These are phyloP conservation scores for Anguilla megastoma DNA, from an alignment of 2,797 vertebrate genomes.

Conservation along the genomic window DNA sequence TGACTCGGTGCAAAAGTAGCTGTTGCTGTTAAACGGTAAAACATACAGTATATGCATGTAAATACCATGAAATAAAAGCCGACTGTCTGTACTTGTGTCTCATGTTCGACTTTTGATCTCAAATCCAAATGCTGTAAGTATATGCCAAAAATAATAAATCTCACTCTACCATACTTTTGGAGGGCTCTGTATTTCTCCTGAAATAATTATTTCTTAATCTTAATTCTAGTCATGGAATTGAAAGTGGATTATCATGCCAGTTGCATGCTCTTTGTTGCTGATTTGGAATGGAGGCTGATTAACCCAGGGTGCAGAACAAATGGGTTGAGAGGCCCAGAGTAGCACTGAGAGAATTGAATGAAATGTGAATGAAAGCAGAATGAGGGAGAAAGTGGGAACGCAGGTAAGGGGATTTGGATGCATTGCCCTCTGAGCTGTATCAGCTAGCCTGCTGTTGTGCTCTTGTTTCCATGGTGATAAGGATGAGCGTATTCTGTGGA, in stretches of 20 bases:
- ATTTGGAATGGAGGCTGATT: constrained; percentile 9
- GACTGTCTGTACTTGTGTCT: background rate
- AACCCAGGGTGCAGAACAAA: constrained; percentile 4
- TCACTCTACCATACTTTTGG: background rate
- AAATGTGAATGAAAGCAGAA: constrained; percentile 33
- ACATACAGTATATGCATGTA: no score
- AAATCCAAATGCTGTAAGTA: background rate
- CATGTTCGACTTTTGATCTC: background rate
- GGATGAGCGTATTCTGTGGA: constrained; percentile 67
- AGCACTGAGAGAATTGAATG: constrained; percentile 21
- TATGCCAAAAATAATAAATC: background rate
- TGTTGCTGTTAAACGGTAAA: background rate
- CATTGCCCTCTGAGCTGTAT: constrained; percentile 38
- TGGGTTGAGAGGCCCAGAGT: background rate
- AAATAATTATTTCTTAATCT: background rate
- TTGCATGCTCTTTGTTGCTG: background rate
- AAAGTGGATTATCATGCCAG: background rate
- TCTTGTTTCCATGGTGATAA: constrained; percentile 86
- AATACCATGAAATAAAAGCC: no score
- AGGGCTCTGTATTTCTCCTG: background rate
- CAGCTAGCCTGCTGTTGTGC: constrained; percentile 79
- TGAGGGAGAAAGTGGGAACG: background rate
- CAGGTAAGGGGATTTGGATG: constrained; percentile 16
- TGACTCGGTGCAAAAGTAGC: background rate
- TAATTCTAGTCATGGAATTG: background rate